Percentiles rank a stretch among this genome's conserved stretches.
These are phyloP conservation scores for Odontamblyopus rebecca DNA, from an alignment of 2,797 vertebrate species.

Conservation along the genomic window DNA sequence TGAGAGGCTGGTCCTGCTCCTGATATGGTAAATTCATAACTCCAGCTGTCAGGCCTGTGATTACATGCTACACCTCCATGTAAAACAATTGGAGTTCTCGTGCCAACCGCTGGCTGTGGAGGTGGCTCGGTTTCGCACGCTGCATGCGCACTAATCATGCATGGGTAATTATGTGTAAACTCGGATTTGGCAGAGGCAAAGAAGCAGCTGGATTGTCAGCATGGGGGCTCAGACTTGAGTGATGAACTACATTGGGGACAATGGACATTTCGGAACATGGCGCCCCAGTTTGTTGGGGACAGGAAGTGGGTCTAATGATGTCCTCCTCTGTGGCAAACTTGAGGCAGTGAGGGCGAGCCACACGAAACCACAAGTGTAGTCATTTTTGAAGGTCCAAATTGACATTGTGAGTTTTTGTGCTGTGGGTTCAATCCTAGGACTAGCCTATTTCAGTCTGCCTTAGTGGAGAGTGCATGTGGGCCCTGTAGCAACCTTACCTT, in stretches of 20 bases:
- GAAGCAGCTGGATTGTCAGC: constrained; percentile 44
- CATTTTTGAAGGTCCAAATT: background rate
- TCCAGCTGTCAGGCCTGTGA: constrained; percentile 47
- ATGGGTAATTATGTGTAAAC: constrained; percentile 58
- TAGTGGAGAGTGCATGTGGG: background rate
- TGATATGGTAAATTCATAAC: constrained; percentile 44
- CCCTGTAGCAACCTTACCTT: too few species aligned
- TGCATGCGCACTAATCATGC: constrained; percentile 45
- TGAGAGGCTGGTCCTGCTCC: constrained; percentile 33
- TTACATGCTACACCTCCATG: constrained; percentile 51
- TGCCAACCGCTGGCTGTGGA: constrained; percentile 52
- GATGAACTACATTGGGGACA: constrained; percentile 27
- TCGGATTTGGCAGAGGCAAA: constrained; percentile 46
- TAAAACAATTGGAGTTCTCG: constrained; percentile 53
- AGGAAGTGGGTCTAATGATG: constrained; percentile 23
- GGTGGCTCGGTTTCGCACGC: constrained; percentile 39
- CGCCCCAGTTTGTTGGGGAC: constrained; percentile 12
- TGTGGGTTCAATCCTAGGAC: background rate
- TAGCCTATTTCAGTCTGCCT: background rate
- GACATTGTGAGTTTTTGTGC: background rate
- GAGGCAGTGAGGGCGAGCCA: background rate
- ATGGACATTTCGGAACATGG: constrained; percentile 36
- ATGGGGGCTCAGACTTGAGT: constrained; percentile 33
- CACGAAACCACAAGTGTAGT: background rate
- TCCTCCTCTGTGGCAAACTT: constrained; percentile 22